Evolutionary conservation across 92 coral and sea anemone species (phyloP).

Genomic region (Anthopleura xanthogrammica): DNA sequence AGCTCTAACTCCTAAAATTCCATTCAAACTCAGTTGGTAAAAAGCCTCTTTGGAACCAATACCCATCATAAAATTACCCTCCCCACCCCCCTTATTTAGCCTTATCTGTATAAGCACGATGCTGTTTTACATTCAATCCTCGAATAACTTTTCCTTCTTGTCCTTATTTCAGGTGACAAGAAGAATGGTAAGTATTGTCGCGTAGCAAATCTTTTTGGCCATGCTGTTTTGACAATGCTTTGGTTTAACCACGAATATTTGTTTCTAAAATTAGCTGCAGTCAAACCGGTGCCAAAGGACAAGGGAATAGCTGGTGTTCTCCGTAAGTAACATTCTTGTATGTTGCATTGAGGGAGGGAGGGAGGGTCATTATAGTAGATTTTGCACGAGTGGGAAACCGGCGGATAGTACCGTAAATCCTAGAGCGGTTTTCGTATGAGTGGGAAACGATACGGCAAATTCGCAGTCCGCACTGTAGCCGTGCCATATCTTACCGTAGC

Average conservation of each 20-base stretch:
- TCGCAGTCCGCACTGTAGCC: too few relatives aligned
- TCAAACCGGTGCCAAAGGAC: slow-evolving; percentile 93
- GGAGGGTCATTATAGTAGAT: background rate
- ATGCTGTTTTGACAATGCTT: background rate
- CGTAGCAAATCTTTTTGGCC: background rate
- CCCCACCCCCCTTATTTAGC: too few relatives aligned
- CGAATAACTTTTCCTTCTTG: background rate
- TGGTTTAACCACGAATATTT: background rate
- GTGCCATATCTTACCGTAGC: too few relatives aligned
- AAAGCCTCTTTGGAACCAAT: too few relatives aligned
- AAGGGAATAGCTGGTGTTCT: slow-evolving; percentile 91
- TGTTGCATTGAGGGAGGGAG: background rate
- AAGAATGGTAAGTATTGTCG: slow-evolving; percentile 41
- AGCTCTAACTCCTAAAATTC: too few relatives aligned
- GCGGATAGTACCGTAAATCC: too few relatives aligned
- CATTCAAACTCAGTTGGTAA: too few relatives aligned
- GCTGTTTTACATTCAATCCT: too few relatives aligned
- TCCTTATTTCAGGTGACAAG: slow-evolving; percentile 25
- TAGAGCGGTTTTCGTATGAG: too few relatives aligned
- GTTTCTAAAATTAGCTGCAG: slow-evolving; percentile 29
- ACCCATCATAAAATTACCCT: too few relatives aligned
- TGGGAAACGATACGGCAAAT: too few relatives aligned
- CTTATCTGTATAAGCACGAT: too few relatives aligned
- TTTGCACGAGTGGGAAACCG: background rate
- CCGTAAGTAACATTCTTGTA: slow-evolving; percentile 50